phyloP scores from a whole-genome alignment of 1,140 invertebrate species.

The Pentalonia nigronervosa region DNA sequence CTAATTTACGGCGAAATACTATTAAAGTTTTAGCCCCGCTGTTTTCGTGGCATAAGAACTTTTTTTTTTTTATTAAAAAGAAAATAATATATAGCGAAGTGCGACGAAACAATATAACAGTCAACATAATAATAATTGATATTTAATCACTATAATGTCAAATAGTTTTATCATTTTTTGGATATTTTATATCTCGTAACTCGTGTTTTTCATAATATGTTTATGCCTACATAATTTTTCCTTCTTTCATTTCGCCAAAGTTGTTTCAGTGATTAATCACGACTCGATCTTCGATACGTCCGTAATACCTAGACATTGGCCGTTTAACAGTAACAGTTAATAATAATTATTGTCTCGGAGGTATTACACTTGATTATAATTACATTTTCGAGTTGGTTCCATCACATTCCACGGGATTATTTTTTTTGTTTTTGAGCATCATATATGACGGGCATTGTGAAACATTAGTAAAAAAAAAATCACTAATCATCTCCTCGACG shows the following conservation, averaged over 20 bases:
- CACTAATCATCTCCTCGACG: background rate
- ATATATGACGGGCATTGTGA: background rate
- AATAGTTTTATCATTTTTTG: background rate
- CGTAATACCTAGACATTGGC: background rate
- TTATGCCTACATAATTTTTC: background rate
- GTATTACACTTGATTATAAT: background rate
- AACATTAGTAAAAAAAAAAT: constrained; percentile 1
- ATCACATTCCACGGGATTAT: background rate
- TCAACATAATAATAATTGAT: too few relatives aligned
- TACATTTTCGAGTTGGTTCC: background rate
- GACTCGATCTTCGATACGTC: background rate
- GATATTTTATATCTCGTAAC: background rate
- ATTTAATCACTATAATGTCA: background rate
- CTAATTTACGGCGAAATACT: background rate
- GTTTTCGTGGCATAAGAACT: background rate
- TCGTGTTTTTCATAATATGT: background rate
- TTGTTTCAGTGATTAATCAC: background rate
- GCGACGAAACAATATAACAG: background rate
- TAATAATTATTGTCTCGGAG: too few relatives aligned
- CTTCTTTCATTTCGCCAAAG: background rate
- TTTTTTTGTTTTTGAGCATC: background rate
- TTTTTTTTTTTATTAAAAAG: background rate
- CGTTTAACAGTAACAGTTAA: background rate
- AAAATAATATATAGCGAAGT: background rate
- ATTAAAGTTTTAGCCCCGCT: background rate